Base-by-base conservation (phyloP, 2,888 invertebrate genomes). In the Carterocephalus palaemon region DNA sequence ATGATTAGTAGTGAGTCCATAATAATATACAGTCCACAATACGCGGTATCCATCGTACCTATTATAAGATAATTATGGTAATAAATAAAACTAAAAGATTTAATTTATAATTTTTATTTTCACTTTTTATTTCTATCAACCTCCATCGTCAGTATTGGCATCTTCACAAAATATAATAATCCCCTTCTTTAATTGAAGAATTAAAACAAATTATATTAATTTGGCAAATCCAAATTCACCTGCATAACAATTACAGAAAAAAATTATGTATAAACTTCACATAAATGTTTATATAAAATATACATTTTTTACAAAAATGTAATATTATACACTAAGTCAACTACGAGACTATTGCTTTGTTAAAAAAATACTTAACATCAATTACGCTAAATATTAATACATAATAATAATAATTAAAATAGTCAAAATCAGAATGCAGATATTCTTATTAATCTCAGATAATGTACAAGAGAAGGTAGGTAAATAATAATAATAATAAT, bases 211-310 rank as follows among this genome's bases (percentile, higher is more conserved):
- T 71, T 81, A 80, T 65, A 75, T 78, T 83, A 82, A 78, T 85
- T 85, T 85, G 85, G 85, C 84, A 84, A 83, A 78, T 72, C 74
- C 72, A 79, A 75, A 82, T 85, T 83, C 70, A 79, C 79, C 79
- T 72, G 53, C 64, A 61, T 74, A 77, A 78, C 72, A 75, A 72
- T 71, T 75, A 76, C 74, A 76, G 61, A 62, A 59, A 50, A 56
- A 75, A 64, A 61, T 70, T 60, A 75, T 70, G 63, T 73, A 73
- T 75, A 73, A 74, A 75, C 68, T 71, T 71, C 64, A 73, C 71
- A 64, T 77, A 76, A 73, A 79, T 72, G 77, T 76, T 78, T 75
- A 77, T 76, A 75, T 71, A 78, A 81, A 81, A 82, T 84, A 83
- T 84, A 85, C 82, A 82, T 77, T 79, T 83, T 81, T 76, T 84